Conservation (phyloP, 2,113 vertebrate species). For the Cranoglanis bouderius region DNA sequence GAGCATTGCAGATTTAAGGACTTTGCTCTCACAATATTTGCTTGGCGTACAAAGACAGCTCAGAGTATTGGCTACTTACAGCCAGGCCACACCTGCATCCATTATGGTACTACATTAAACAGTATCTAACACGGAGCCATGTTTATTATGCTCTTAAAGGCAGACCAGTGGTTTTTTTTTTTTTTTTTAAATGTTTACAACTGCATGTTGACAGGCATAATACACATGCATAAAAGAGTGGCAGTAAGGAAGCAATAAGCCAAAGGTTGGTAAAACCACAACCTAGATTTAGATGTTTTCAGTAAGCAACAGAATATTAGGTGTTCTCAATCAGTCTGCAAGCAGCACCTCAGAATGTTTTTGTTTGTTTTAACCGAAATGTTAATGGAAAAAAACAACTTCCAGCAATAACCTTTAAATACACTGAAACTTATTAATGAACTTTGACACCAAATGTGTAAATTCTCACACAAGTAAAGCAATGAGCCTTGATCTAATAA, state of each 20-base stretch:
- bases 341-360: neutral
- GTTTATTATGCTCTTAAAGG: constrained; percentile 41
- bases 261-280: neutral
- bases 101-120: constrained; percentile 1
- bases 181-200: neutral
- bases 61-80: constrained; percentile 14
- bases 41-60: constrained; percentile 11
- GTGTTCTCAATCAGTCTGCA: neutral
- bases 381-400: neutral
- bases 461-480: constrained; percentile 26
- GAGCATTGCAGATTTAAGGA: constrained; percentile 39
- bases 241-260: neutral
- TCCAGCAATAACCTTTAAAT: neutral
- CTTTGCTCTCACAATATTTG: constrained; percentile 44
- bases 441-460: neutral
- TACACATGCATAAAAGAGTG: neutral
- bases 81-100: constrained; percentile 35
- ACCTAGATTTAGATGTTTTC: neutral
- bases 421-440: neutral
- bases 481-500: constrained; percentile 54
- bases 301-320: neutral
- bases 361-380: neutral
- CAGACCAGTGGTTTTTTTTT: neutral
- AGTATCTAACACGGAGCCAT: constrained; percentile 12
- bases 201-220: neutral